These are phyloP conservation scores for Callithrix jacchus DNA, from an alignment of 2,113 vertebrate genomes.

Conservation along the genomic window DNA sequence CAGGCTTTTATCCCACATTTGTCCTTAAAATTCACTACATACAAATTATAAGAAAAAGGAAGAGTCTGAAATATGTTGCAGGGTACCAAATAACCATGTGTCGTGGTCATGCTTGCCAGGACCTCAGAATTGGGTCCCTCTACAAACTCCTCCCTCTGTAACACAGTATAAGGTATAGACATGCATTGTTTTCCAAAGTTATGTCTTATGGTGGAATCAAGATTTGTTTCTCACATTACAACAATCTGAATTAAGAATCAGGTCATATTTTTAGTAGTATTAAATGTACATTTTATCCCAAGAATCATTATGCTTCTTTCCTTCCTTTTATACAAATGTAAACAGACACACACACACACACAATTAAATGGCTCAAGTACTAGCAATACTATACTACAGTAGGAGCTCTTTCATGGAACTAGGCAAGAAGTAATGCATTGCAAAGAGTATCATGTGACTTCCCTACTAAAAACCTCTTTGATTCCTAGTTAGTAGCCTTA, in stretches of 20 bases:
- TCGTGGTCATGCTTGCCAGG: constrained; percentile 17
- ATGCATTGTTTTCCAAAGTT: neutral
- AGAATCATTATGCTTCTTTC: neutral
- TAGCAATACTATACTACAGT: neutral
- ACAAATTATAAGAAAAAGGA: neutral
- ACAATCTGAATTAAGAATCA: neutral
- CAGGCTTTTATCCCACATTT: constrained; percentile 52
- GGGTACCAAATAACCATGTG: constrained; percentile 46
- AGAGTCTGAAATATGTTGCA: constrained; percentile 14
- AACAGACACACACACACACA: neutral
- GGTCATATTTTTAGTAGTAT: neutral
- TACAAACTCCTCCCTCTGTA: neutral
- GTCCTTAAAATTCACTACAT: constrained; percentile 49
- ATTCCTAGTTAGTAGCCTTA: neutral
- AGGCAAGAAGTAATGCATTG: neutral
- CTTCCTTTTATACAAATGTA: neutral
- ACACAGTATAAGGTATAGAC: neutral
- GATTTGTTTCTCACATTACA: neutral
- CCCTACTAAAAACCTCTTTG: neutral
- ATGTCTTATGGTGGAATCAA: neutral
- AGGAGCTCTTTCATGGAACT: neutral
- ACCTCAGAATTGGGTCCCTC: neutral
- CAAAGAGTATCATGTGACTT: neutral
- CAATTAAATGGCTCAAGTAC: neutral
- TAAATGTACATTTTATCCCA: neutral